These are phyloP conservation scores for Microplitis manilae DNA, from an alignment of 2,888 invertebrate species.

Conservation along the genomic window DNA sequence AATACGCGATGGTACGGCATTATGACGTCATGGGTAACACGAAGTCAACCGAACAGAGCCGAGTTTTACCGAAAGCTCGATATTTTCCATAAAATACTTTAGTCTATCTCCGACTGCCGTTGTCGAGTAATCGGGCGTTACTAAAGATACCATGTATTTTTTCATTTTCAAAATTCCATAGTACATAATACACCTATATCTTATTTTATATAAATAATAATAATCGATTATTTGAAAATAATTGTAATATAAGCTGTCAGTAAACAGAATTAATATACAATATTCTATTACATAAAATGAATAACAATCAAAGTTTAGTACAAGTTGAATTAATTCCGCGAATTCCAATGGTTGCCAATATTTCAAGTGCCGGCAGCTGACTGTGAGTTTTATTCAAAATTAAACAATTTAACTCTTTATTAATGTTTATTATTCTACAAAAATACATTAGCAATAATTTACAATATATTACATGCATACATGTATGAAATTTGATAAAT, in stretches of 20 bases:
- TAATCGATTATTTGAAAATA: no score
- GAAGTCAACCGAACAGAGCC: conserved; percentile 52
- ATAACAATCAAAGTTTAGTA: conserved; percentile 66
- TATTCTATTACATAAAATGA: conserved; percentile 58
- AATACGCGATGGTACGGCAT: conserved; percentile 68
- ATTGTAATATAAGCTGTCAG: no score
- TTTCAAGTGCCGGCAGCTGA: conserved; percentile 64
- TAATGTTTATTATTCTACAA: no score
- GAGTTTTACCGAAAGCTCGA: conserved; percentile 57
- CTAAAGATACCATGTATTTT: neutral
- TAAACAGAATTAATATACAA: no score
- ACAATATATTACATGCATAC: no score
- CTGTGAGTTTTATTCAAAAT: conserved; percentile 61
- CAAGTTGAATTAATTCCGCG: conserved; percentile 67
- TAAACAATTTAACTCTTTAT: neutral
- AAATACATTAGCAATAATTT: neutral
- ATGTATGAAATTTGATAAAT: no score
- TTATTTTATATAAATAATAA: no score
- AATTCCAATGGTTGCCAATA: conserved; percentile 60
- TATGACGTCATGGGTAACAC: conserved; percentile 62
- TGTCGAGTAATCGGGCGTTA: conserved; percentile 54
- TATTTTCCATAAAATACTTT: conserved; percentile 58
- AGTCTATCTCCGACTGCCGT: conserved; percentile 63
- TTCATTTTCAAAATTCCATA: no score
- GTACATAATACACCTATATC: no score